Evolutionary conservation across 2,113 vertebrate species (phyloP), one percentile per base, ranked within the genome.

Genomic region (Puma concolor): DNA sequence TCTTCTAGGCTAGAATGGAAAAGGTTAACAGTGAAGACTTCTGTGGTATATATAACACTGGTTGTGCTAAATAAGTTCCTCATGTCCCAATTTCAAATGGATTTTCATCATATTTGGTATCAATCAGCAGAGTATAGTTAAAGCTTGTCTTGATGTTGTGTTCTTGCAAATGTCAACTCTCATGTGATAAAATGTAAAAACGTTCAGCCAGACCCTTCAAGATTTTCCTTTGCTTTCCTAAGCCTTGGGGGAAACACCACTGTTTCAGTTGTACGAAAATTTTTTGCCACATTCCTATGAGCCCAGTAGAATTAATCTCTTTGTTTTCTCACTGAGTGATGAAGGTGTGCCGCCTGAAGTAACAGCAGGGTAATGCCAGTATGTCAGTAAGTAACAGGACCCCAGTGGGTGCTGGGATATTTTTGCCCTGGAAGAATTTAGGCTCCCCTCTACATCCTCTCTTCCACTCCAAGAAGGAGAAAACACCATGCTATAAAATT

Each of bases 121-220:
- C 97, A 97, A 92, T 98, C 92, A 76, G 69, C 44, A 97, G 98
- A 98, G 98, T 98, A 98, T 44, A 98, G 98, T 99, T 99, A 99
- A 99, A 99, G 98, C 99, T 99, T 99, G 98, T 99, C 98, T 98
- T 97, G 97, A 98, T 98, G 97, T 98, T 98, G 91, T 97, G 96
- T 97, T 98, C 97, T 98, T 97, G 95, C 79, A 94, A 86, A 98
- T 97, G 97, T 97, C 94, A 98, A 77, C 91, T 97, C 96, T 95
- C 92, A 33, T 41, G 33, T 36, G 97, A 98, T 95, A 97, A 98
- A 91, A 84, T 48, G 54, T 81, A 63, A 77, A 85, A 95, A 66
- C 91, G 66, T 95, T 89, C 44, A 97, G 92, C 84, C 92, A 97
- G 81, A 71, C 96, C 96, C 88, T 97, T 98, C 80, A 10, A 25